phyloP scores from a whole-genome alignment of 2,113 vertebrate genomes.

The Sapayoa aenigma region DNA sequence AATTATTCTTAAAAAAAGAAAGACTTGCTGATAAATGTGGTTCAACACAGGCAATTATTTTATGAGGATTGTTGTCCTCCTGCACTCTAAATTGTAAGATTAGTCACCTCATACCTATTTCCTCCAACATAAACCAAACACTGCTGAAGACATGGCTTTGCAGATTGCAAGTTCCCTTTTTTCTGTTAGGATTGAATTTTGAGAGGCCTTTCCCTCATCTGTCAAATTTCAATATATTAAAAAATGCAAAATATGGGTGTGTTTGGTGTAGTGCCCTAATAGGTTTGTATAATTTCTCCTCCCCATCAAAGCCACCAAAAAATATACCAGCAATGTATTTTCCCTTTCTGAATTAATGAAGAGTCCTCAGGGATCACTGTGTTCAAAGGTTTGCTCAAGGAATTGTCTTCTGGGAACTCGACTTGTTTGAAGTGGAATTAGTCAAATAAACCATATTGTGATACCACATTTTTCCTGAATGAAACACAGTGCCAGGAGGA shows the following conservation, averaged over 20 bases:
- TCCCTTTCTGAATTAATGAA: background rate
- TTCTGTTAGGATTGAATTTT: background rate
- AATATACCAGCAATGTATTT: background rate
- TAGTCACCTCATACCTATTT: background rate
- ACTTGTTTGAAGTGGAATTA: background rate
- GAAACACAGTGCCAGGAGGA: background rate
- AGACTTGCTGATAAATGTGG: background rate
- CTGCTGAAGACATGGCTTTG: background rate
- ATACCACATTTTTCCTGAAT: background rate
- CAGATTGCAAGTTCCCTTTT: background rate
- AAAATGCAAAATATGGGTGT: background rate
- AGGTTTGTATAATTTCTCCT: background rate
- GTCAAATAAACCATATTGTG: background rate
- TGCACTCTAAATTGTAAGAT: background rate
- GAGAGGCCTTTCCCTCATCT: constrained; percentile 10
- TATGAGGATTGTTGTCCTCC: background rate
- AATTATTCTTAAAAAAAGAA: background rate
- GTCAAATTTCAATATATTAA: background rate
- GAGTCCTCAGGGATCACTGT: background rate
- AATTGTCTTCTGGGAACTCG: background rate
- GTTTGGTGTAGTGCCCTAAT: background rate
- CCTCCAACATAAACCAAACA: background rate
- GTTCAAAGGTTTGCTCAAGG: background rate
- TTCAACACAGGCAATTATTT: background rate
- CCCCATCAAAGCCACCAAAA: background rate